These are phyloP conservation scores for Lepetodrilus schrolli DNA, from an alignment of 2,888 invertebrate species.

Conservation along the genomic window DNA sequence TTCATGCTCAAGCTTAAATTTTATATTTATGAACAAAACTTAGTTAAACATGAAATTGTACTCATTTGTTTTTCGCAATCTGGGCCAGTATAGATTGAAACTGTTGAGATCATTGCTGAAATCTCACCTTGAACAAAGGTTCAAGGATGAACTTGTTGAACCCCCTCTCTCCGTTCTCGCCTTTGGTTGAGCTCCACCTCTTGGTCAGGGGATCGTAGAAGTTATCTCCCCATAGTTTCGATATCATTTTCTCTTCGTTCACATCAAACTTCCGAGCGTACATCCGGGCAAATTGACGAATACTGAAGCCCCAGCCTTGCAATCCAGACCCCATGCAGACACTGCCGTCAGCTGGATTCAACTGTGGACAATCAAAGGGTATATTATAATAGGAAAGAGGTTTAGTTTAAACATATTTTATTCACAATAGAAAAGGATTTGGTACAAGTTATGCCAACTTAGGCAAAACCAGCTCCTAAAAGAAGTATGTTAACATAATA, in stretches of 20 bases:
- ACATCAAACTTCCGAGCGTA: conserved; percentile 97
- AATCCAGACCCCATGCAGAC: conserved; percentile 99
- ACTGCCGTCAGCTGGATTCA: conserved; percentile 97
- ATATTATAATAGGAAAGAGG: no score
- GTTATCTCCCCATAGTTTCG: conserved; percentile 94
- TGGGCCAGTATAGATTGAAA: background rate
- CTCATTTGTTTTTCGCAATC: background rate
- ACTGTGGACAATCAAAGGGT: no score
- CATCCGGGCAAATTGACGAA: conserved; percentile 99
- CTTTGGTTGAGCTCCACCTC: conserved; percentile 87
- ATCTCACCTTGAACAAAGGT: conserved; percentile 96
- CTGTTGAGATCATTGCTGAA: background rate
- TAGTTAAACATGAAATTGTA: no score
- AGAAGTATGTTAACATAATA: no score
- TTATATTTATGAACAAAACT: no score
- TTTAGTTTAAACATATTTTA: no score
- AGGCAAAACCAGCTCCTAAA: no score
- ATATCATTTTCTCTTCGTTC: conserved; percentile 95
- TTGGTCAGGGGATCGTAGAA: conserved; percentile 97
- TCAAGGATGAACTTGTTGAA: conserved; percentile 99
- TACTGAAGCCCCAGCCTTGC: conserved; percentile 99
- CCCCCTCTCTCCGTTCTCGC: conserved; percentile 80
- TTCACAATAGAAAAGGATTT: no score
- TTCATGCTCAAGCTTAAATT: no score
- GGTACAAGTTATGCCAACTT: no score